Evolutionary conservation across 2,888 invertebrate genomes (phyloP).

Genomic region (Gymnosoma rotundatum): DNA sequence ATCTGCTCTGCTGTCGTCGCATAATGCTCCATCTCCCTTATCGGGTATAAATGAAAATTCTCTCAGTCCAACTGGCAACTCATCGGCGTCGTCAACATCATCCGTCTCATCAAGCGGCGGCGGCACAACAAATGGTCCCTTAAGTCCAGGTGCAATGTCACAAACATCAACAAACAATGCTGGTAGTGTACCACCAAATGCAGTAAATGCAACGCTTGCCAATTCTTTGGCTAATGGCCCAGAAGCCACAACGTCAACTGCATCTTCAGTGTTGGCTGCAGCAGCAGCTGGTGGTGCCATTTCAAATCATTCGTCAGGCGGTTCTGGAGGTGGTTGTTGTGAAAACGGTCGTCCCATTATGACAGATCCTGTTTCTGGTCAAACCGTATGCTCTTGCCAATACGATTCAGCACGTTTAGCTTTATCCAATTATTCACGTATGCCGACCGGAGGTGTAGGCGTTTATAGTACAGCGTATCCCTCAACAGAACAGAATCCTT

Average conservation of each 20-base stretch:
- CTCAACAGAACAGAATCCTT: slow-evolving; percentile 95
- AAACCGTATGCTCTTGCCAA: slow-evolving; percentile 96
- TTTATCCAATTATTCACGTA: slow-evolving; percentile 90
- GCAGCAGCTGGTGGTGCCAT: slow-evolving; percentile 60
- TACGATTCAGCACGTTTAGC: slow-evolving; percentile 93
- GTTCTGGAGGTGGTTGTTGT: slow-evolving; percentile 85
- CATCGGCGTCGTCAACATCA: slow-evolving; percentile 80
- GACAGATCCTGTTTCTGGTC: slow-evolving; percentile 96
- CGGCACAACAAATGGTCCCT: slow-evolving; percentile 75
- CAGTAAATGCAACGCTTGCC: slow-evolving; percentile 33
- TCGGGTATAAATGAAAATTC: slow-evolving; percentile 89
- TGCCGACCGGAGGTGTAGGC: slow-evolving; percentile 89
- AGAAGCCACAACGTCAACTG: slow-evolving; percentile 50
- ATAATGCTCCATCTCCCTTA: slow-evolving; percentile 87
- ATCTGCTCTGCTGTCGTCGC: slow-evolving; percentile 83
- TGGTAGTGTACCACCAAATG: slow-evolving; percentile 60
- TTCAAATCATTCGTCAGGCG: slow-evolving; percentile 51
- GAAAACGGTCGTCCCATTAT: slow-evolving; percentile 95
- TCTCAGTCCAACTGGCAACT: slow-evolving; percentile 86
- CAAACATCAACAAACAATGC: slow-evolving; percentile 81
- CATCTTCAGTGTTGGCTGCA: slow-evolving; percentile 69
- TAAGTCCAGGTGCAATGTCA: slow-evolving; percentile 82
- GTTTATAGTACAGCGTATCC: slow-evolving; percentile 95
- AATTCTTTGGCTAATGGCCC: slow-evolving; percentile 46
- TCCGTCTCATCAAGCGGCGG: slow-evolving; percentile 72